A percentile compares a stretch with the other conserved stretches of the same genome.
Evolutionary conservation across 1,140 invertebrate species (phyloP).

Genomic region (Micrasema longulum): DNA sequence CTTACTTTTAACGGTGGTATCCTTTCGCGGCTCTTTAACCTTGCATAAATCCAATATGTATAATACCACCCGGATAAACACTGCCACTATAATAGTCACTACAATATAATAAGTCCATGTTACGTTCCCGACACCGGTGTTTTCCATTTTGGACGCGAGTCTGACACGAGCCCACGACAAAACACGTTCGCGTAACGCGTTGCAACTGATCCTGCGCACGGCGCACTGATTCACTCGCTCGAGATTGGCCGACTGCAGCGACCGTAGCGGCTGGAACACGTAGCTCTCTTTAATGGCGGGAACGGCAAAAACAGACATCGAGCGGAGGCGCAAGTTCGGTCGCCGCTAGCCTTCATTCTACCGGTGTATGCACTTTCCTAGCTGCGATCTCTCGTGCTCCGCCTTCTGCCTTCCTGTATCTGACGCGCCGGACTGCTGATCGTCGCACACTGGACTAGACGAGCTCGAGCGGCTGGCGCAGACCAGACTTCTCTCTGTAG

Average conservation of each 20-base stretch:
- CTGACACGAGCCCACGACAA: conserved; percentile 12
- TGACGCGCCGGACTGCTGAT: neutral
- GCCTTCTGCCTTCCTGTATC: neutral
- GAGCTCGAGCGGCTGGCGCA: neutral
- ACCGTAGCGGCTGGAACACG: conserved; percentile 23
- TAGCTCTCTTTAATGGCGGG: conserved; percentile 33
- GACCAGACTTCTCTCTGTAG: neutral
- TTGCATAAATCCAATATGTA: conserved; percentile 29
- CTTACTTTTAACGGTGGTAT: conserved; percentile 37
- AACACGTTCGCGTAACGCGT: conserved; percentile 9
- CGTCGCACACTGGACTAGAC: no score
- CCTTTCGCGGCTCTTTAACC: conserved; percentile 28
- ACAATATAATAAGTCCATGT: conserved; percentile 34
- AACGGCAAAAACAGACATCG: conserved; percentile 36
- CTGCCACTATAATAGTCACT: conserved; percentile 33
- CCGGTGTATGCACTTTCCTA: conserved; percentile 1
- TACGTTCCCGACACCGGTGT: conserved; percentile 38
- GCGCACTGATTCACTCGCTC: conserved; percentile 30
- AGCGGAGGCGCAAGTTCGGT: conserved; percentile 5
- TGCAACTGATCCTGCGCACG: conserved; percentile 12
- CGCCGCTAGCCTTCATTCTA: conserved; percentile 38
- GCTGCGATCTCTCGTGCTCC: conserved; percentile 29
- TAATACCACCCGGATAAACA: conserved; percentile 37
- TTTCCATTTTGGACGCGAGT: conserved; percentile 35
- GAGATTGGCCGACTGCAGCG: conserved; percentile 12